Conservation (phyloP, 2,113 vertebrate genomes). For the Crotalus viridis region DNA sequence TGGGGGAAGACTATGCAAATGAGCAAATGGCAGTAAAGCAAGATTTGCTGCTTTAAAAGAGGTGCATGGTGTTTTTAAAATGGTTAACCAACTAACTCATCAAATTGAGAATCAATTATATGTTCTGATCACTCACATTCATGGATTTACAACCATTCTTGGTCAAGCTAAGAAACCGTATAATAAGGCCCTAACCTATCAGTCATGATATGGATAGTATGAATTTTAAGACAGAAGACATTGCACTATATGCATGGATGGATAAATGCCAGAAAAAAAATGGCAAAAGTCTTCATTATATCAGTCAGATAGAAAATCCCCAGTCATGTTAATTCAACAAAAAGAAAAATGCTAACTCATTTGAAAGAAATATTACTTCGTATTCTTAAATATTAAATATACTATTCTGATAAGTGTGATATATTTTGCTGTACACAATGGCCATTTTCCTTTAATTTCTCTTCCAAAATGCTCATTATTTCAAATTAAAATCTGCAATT, state of each 20-base stretch:
- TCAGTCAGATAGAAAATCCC: conserved; percentile 46
- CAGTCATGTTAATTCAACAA: conserved; percentile 39
- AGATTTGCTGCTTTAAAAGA: conserved; percentile 21
- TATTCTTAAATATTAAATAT: conserved; percentile 10
- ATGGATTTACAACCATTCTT: conserved; percentile 74
- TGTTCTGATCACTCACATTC: conserved; percentile 76
- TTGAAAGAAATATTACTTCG: conserved; percentile 51
- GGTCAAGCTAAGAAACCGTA: conserved; percentile 69
- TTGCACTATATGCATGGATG: conserved; percentile 59
- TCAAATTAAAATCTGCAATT: conserved; percentile 45
- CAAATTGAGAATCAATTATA: conserved; percentile 82
- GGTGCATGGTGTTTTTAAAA: conserved; percentile 57
- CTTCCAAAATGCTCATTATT: conserved; percentile 45
- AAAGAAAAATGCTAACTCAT: conserved; percentile 47
- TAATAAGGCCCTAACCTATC: conserved; percentile 76
- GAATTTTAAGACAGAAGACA: conserved; percentile 71
- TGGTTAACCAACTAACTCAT: conserved; percentile 76
- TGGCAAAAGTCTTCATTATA: conserved; percentile 60
- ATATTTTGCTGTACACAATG: conserved; percentile 33
- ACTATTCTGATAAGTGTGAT: conserved; percentile 9
- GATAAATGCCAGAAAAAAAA: conserved; percentile 66
- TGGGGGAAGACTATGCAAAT: background rate
- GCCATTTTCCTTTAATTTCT: conserved; percentile 40
- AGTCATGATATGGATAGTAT: conserved; percentile 68
- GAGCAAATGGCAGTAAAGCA: background rate